These are phyloP conservation scores for Rhinolophus ferrumequinum DNA, from an alignment of 2,113 vertebrate genomes.

Conservation along the genomic window DNA sequence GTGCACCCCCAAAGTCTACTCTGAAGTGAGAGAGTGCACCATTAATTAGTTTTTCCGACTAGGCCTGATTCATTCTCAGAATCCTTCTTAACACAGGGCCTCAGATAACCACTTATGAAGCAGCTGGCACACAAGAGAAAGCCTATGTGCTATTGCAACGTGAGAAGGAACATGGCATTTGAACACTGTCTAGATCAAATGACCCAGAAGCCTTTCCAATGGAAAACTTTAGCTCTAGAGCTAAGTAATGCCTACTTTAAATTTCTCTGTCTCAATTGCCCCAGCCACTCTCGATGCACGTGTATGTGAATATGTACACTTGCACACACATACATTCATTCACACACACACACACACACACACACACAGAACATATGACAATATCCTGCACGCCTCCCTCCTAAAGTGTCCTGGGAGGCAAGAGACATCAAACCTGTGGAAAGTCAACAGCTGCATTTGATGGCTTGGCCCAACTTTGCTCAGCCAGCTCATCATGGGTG, in stretches of 20 bases:
- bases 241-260: background rate
- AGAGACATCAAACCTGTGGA: background rate
- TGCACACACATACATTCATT: background rate
- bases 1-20: background rate
- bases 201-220: background rate
- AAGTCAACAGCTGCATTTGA: slow-evolving; percentile 54
- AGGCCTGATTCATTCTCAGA: background rate
- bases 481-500: slow-evolving; percentile 37
- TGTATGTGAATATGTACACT: background rate
- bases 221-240: background rate
- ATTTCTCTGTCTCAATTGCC: background rate
- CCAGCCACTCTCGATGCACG: background rate
- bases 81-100: background rate
- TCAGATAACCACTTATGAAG: background rate
- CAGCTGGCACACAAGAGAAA: background rate
- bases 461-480: slow-evolving; percentile 16
- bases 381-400: background rate
- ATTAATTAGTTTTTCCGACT: background rate
- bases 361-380: background rate
- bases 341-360: too few relatives aligned
- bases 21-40: background rate
- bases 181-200: background rate
- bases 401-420: background rate
- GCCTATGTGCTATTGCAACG: background rate
- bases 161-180: background rate